A percentile compares a stretch with the other conserved stretches of the same genome.
Evolutionary conservation across 2,888 invertebrate genomes (phyloP).

Genomic region (Patella depressa): DNA sequence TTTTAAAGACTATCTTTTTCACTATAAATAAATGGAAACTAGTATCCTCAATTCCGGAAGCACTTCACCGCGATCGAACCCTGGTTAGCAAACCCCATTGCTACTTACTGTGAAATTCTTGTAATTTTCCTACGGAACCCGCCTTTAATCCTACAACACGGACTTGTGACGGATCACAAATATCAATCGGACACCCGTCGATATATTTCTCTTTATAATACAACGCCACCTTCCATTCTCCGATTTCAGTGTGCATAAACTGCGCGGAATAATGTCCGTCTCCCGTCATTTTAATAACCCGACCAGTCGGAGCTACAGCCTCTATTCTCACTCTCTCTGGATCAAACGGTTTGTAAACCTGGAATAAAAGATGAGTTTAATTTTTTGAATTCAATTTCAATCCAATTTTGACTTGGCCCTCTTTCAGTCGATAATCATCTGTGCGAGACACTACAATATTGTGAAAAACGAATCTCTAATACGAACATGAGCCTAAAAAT

Average conservation of each 20-base stretch:
- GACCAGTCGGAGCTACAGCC: slow-evolving; percentile 56
- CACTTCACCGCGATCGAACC: too few species aligned
- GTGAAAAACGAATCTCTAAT: too few species aligned
- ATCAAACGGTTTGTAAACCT: slow-evolving; percentile 31
- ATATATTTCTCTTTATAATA: slow-evolving; percentile 47
- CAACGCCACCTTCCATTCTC: slow-evolving; percentile 56
- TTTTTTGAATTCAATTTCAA: too few species aligned
- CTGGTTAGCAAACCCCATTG: too few species aligned
- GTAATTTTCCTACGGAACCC: slow-evolving; percentile 48
- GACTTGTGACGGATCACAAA: slow-evolving; percentile 62
- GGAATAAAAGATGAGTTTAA: neutral
- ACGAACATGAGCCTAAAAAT: too few species aligned
- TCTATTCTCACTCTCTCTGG: slow-evolving; percentile 50
- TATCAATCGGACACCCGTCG: slow-evolving; percentile 56
- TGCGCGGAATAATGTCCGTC: slow-evolving; percentile 59
- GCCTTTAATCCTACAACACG: slow-evolving; percentile 50
- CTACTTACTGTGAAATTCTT: slow-evolving; percentile 50
- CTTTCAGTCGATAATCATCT: too few species aligned
- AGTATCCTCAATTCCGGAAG: neutral
- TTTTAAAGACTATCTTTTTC: too few species aligned
- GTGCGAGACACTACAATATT: too few species aligned
- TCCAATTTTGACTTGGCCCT: too few species aligned
- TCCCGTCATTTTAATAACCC: slow-evolving; percentile 58
- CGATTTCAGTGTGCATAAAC: slow-evolving; percentile 58
- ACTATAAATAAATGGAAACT: neutral